These are phyloP conservation scores for Cremastobaeus sp. DNA, from an alignment of 2,888 invertebrate genomes.

Conservation along the genomic window DNA sequence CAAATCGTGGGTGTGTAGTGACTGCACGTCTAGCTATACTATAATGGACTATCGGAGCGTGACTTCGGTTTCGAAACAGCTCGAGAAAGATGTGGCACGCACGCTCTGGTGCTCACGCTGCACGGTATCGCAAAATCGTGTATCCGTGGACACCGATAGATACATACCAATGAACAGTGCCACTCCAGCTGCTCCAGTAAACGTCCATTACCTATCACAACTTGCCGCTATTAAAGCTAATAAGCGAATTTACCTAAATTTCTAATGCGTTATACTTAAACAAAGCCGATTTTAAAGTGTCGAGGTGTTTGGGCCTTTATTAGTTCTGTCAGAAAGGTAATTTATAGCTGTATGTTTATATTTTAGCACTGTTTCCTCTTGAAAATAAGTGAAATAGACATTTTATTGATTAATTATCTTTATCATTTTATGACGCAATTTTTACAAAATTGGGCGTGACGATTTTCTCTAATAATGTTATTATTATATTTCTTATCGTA, in stretches of 20 bases:
- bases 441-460: too few relatives aligned
- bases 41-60: constrained; percentile 60
- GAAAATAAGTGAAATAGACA: too few relatives aligned
- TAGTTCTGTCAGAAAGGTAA: too few relatives aligned
- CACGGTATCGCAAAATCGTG: constrained; percentile 56
- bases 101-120: constrained; percentile 56
- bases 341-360: too few relatives aligned
- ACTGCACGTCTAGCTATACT: constrained; percentile 22
- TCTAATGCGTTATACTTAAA: constrained; percentile 34
- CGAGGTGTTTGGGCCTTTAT: too few relatives aligned
- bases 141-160: constrained; percentile 57
- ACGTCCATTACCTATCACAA: constrained; percentile 50
- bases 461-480: too few relatives aligned
- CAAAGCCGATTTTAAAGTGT: constrained; percentile 14
- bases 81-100: constrained; percentile 60
- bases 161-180: constrained; percentile 51
- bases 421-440: too few relatives aligned
- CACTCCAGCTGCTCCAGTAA: constrained; percentile 43
- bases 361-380: too few relatives aligned
- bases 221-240: constrained; percentile 34
- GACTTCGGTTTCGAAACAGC: constrained; percentile 58
- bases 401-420: too few relatives aligned
- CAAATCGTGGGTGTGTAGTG: constrained; percentile 43
- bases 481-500: too few relatives aligned
- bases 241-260: constrained; percentile 46